These are phyloP conservation scores for Mystacides longicornis DNA, from an alignment of 2,888 invertebrate genomes.

Conservation along the genomic window DNA sequence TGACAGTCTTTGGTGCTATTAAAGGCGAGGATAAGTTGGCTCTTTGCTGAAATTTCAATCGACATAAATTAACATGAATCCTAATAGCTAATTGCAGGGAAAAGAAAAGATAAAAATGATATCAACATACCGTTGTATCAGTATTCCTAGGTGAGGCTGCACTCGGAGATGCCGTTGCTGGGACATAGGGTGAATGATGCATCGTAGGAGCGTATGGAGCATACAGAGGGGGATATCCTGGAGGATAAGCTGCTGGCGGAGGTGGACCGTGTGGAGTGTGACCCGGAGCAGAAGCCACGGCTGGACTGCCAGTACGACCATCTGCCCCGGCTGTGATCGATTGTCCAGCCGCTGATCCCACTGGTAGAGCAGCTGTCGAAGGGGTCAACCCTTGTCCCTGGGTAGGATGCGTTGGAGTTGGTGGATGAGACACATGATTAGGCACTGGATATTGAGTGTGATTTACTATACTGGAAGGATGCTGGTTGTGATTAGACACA, in stretches of 20 bases:
- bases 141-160: slow-evolving; percentile 57
- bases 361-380: slow-evolving; percentile 31
- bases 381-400: slow-evolving; percentile 37
- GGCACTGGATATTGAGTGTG: slow-evolving; percentile 30
- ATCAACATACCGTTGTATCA: slow-evolving; percentile 43
- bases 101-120: background rate
- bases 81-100: background rate
- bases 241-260: slow-evolving; percentile 37
- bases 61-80: background rate
- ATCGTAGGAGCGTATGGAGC: slow-evolving; percentile 69
- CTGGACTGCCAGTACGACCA: slow-evolving; percentile 47
- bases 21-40: slow-evolving; percentile 44
- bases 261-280: slow-evolving; percentile 47
- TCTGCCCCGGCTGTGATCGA: slow-evolving; percentile 31
- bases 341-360: slow-evolving; percentile 31
- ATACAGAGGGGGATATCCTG: slow-evolving; percentile 56
- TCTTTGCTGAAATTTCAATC: slow-evolving; percentile 34
- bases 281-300: slow-evolving; percentile 44
- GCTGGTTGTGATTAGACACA: slow-evolving; percentile 33
- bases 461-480: slow-evolving; percentile 37
- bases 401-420: slow-evolving; percentile 46
- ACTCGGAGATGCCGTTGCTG: slow-evolving; percentile 52
- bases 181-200: slow-evolving; percentile 66
- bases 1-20: slow-evolving; percentile 45
- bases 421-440: slow-evolving; percentile 31